Evolutionary conservation across 2,888 invertebrate species (phyloP).

Genomic region (Peribatodes rhomboidaria): DNA sequence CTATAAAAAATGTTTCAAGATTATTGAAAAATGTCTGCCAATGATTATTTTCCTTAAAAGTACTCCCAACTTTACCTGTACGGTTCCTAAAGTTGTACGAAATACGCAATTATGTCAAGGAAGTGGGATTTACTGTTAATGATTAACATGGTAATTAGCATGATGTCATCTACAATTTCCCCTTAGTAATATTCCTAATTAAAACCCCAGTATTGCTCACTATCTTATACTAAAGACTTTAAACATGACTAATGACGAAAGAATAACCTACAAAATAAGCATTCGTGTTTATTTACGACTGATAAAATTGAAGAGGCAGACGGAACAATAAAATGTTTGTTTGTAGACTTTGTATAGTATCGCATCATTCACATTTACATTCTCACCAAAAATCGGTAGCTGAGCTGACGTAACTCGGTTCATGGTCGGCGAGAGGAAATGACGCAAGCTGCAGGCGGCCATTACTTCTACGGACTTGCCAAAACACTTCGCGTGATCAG

Average conservation of each 20-base stretch:
- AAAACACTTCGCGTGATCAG: conserved; percentile 67
- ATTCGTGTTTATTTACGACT: conserved; percentile 6
- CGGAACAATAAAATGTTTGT: conserved; percentile 35
- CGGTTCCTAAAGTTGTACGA: not conserved
- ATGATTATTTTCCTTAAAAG: not conserved
- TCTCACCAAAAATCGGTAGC: conserved; percentile 58
- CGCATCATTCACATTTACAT: conserved; percentile 35
- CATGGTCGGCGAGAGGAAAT: conserved; percentile 85
- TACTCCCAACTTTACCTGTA: not conserved
- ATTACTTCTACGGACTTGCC: conserved; percentile 66
- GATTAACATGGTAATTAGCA: conserved; percentile 53
- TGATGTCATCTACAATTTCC: conserved; percentile 62
- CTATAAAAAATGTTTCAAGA: not conserved
- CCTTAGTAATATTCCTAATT: conserved; percentile 53
- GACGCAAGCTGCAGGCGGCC: conserved; percentile 77
- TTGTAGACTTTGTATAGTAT: conserved; percentile 17
- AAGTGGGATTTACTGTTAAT: conserved; percentile 38
- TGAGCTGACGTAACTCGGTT: conserved; percentile 82
- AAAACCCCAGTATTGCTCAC: conserved; percentile 39
- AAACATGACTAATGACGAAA: conserved; percentile 31
- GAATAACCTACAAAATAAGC: conserved; percentile 8
- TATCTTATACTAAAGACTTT: conserved; percentile 39
- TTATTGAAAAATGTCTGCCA: not conserved
- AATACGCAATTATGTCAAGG: conserved; percentile 30
- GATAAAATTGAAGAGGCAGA: conserved; percentile 20